These are phyloP conservation scores for Neodon shergylaensis DNA, from an alignment of 2,113 vertebrate genomes.

Conservation along the genomic window DNA sequence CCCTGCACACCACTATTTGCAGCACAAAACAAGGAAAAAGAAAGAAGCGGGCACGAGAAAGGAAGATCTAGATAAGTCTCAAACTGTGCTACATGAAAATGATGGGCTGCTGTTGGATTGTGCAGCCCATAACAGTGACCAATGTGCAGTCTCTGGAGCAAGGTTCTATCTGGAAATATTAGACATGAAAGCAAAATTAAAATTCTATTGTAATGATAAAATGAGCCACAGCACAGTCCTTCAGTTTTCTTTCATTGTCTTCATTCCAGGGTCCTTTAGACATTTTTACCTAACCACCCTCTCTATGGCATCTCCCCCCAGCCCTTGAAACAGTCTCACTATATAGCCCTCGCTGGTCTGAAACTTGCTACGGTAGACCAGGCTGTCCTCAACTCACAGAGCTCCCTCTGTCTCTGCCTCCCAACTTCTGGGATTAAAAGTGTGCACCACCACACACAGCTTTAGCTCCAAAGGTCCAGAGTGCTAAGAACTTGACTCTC, in stretches of 20 bases:
- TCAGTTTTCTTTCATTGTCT: background rate
- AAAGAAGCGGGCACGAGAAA: background rate
- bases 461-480: background rate
- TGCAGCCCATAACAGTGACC: background rate
- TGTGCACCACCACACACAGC: background rate
- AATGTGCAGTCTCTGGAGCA: background rate
- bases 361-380: background rate
- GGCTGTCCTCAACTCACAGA: background rate
- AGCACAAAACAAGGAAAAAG: background rate
- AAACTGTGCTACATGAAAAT: background rate
- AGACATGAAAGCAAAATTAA: background rate
- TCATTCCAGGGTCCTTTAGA: background rate
- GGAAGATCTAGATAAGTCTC: background rate
- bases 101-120: background rate
- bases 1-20: background rate
- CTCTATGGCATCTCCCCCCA: background rate
- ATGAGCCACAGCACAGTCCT: background rate
- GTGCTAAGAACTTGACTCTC: background rate
- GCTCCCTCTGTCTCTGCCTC: background rate
- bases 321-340: background rate
- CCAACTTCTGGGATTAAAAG: background rate
- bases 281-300: background rate
- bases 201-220: conserved; percentile 10
- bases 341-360: background rate
- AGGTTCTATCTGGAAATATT: background rate